Base-by-base conservation (phyloP, 2,797 vertebrate genomes). In the Ceryle rudis region DNA sequence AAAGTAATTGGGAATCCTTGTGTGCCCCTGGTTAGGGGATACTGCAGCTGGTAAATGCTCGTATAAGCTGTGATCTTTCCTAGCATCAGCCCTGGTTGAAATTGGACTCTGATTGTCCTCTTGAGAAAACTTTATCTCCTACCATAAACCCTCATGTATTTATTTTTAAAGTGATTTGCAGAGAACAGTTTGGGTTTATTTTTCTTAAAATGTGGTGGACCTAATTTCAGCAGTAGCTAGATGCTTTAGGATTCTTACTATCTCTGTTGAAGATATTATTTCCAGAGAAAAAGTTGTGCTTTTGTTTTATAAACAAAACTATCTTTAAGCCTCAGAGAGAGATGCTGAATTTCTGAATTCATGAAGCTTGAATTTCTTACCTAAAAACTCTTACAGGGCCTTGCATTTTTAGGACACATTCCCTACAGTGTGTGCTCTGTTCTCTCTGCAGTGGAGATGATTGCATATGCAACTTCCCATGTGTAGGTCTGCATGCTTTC, bases 61-160 rank as follows among this genome's bases (percentile, higher is more conserved):
- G 25, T 64, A 1, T 70, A 88, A 91, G 29, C 65, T 80, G n/a
- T 84, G 66, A 70, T 91, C 70, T 88, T 88, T 90, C 57, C 72
- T 87, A 0, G 87, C 44, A 51, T 51, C 77, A 61, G 11, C 37
- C 15, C 10, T 74, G 35, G 15, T 5, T 95, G 83, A 91, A 95
- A 90, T 6, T 79, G 31, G 55, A 72, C 49, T 91, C 29, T 46
- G 5, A 31, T 69, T 85, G 52, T 94, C 52, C 87, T 61, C 46
- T 78, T 89, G 61, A 85, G 61, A 85, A 93, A 93, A 77, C 55
- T 35, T 86, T 79, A 84, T 82, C 28, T 87, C 52, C 57, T 91
- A 25, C 81, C 57, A 57, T 80, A 94, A 83, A 69, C 42, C 12
- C 66, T 21, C 11, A 22, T 4, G 1, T 83, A 58, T 28, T 81